Evolutionary conservation across 2,797 vertebrate genomes (phyloP), one percentile per base, ranked within the genome.

Genomic region (Chelon auratus): DNA sequence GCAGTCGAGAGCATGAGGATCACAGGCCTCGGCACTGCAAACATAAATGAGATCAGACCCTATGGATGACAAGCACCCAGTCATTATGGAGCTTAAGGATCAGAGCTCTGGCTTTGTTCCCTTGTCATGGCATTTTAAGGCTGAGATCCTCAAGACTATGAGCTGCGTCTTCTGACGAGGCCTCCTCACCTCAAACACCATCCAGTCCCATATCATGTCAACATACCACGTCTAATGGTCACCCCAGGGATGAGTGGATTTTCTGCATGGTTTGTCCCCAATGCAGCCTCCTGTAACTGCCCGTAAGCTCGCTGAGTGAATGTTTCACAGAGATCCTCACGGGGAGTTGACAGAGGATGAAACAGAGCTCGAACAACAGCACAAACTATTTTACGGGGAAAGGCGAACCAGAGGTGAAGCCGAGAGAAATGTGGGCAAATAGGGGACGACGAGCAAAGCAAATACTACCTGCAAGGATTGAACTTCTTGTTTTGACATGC

Each of bases 251-350:
- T 80, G 80, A 93, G 83, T 82, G 89, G 90, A 94, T 94, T 90
- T 94, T 92, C 92, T 92, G 92, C 87, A 90, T 93, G 92, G 85
- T 78, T 93, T 91, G 81, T 72, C 82, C 78, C 82, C 74, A 93
- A 89, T 87, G 59, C 75, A 52, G 83, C 86, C 86, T 89, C 81
- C 82, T 87, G 77, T 90, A 72, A 75, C 67, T 18, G 68, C 75
- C 56, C 65, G 65, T 74, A 76, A 91, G 68, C 77, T 73, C 2
- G 68, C 77, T 87, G 86, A 94, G 87, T 93, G 90, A 92, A 85
- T 77, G 80, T 83, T 85, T 93, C 83, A 88, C 77, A 84, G 87
- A 72, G 68, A 68, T 81, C 71, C 65, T 79, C 63, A 40, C 17
- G 1, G 70, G 71, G 71, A 87, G 75, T 82, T 85, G 84, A 91